Base-by-base conservation (phyloP, 2,797 vertebrate genomes). In the Echiichthys vipera region DNA sequence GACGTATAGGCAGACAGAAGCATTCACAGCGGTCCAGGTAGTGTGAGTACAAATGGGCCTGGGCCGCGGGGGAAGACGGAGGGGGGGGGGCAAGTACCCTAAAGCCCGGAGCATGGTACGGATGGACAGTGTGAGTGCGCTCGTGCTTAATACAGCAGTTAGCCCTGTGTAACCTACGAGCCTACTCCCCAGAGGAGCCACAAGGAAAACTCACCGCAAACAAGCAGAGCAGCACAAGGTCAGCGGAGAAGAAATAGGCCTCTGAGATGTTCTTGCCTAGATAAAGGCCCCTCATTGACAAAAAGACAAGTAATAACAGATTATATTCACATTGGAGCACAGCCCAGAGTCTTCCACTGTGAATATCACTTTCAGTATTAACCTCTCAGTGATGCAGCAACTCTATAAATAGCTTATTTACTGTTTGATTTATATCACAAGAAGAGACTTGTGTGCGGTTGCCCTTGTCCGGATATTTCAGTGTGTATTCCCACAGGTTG, bases 331-430 rank as follows among this genome's bases (percentile, higher is more conserved):
- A n/a, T 13, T 82, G 80, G 85, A 88, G 66, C 15, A 6, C 10
- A 71, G 77, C 82, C 84, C 65, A 14, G 67, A 64, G 51, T 61
- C 66, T 43, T 77, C 65, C 65, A 49, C 61, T 65, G 80, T 78
- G 85, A 71, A 54, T 80, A 81, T 88, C 61, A 53, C 42, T 46
- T 86, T 76, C 86, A 65, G 25, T 55, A 69, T 76, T 69, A 77
- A 84, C 74, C 72, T 80, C 54, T 65, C 49, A 22, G 61, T 43
- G 24, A 66, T 13, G 2, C 50, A 61, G 37, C 37, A 40, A 34
- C 51, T 61, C 78, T 72, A 74, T 79, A 73, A 81, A 86, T 81
- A 84, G 85, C 34, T 49, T 25, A 63, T 74, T 78, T 65, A 59
- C 63, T 49, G 55, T 49, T 65, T 40, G 59, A 47, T 66, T 46